Conservation (phyloP, 2,797 vertebrate species). For the Takifugu rubripes region DNA sequence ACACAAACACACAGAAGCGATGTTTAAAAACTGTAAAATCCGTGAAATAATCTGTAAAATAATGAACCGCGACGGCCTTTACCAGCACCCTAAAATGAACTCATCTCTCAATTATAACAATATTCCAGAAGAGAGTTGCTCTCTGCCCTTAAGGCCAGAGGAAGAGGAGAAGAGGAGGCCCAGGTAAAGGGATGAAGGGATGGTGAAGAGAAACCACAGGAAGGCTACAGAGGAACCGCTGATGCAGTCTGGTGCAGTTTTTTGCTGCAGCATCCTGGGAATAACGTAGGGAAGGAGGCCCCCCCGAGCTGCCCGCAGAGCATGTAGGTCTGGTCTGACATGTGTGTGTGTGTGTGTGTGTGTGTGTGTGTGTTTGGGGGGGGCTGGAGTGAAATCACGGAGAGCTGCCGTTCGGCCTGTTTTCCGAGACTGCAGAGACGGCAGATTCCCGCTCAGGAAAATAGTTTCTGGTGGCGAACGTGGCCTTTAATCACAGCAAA, state of each 20-base stretch:
- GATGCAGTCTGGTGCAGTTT: constrained; percentile 73
- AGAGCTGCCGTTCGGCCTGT: constrained; percentile 9
- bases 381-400: constrained; percentile 45
- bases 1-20: neutral
- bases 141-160: constrained; percentile 11
- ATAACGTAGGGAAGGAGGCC: constrained; percentile 55
- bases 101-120: too few species aligned
- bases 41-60: too few species aligned
- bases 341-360: neutral
- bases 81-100: too few species aligned
- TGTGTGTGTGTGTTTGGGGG: constrained; percentile 19
- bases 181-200: constrained; percentile 12
- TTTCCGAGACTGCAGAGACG: constrained; percentile 28
- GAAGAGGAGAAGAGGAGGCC: constrained; percentile 23
- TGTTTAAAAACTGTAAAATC: too few species aligned
- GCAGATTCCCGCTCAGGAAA: too few species aligned
- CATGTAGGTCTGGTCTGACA: constrained; percentile 34
- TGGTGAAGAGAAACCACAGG: neutral
- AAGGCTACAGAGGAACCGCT: constrained; percentile 48
- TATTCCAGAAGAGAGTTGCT: too few species aligned
- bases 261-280: constrained; percentile 75
- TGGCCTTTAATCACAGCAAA: neutral
- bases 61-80: too few species aligned
- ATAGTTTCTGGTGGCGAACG: neutral
- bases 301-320: constrained; percentile 44